Evolutionary conservation across 2,888 invertebrate genomes (phyloP).

Genomic region (Eudemis profundana): DNA sequence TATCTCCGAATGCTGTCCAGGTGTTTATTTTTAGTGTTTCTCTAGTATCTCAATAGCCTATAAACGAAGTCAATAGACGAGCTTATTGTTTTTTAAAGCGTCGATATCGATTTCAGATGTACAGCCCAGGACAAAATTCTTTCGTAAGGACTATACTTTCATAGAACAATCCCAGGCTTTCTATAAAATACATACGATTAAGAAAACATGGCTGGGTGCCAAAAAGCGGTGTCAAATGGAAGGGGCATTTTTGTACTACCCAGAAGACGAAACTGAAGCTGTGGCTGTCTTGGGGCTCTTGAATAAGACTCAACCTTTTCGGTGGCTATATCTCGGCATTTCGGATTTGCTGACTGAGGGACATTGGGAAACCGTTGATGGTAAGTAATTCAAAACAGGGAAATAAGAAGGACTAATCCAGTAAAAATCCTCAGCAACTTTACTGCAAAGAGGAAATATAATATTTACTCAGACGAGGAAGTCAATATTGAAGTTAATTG

Average conservation of each 20-base stretch:
- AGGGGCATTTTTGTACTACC: constrained; percentile 48
- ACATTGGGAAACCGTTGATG: constrained; percentile 59
- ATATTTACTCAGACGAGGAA: too few species aligned
- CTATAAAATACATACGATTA: constrained; percentile 39
- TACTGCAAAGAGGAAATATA: not conserved
- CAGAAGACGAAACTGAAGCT: constrained; percentile 46
- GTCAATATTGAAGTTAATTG: too few species aligned
- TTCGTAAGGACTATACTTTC: constrained; percentile 32
- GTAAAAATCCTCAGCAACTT: not conserved
- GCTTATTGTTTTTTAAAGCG: constrained; percentile 11
- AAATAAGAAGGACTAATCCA: too few species aligned
- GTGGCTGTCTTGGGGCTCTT: constrained; percentile 32
- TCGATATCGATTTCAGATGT: constrained; percentile 57
- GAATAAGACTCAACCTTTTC: constrained; percentile 47
- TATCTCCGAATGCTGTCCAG: too few species aligned
- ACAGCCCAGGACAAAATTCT: constrained; percentile 45
- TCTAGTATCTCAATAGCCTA: too few species aligned
- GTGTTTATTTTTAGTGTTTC: too few species aligned
- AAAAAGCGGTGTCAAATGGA: constrained; percentile 46
- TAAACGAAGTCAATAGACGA: not conserved
- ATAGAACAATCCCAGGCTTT: constrained; percentile 4
- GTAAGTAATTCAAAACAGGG: not conserved
- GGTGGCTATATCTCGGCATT: constrained; percentile 60
- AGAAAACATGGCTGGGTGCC: constrained; percentile 46
- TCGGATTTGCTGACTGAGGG: constrained; percentile 60